Evolutionary conservation across 2,113 vertebrate species (phyloP).

Genomic region (Erythrocebus patas): DNA sequence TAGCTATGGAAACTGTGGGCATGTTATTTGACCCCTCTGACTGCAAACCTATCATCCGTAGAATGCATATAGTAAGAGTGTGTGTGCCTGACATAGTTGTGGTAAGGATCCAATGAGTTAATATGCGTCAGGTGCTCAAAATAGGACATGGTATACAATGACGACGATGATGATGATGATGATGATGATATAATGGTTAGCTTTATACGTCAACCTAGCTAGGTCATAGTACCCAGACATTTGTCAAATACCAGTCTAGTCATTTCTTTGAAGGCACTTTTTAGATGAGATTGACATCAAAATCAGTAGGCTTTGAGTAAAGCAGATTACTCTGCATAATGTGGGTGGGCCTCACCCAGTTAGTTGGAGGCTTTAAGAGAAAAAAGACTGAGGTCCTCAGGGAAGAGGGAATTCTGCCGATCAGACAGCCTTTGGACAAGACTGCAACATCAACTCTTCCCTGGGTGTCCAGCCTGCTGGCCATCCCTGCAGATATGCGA

Average conservation of each 20-base stretch:
- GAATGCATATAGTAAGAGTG: neutral
- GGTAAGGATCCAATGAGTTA: neutral
- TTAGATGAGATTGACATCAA: neutral
- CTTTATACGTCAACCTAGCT: neutral
- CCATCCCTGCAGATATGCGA: neutral
- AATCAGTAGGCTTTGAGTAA: neutral
- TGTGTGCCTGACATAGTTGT: neutral
- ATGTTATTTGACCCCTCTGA: neutral
- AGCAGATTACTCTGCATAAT: neutral
- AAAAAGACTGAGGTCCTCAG: neutral
- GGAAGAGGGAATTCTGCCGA: neutral
- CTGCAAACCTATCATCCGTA: neutral
- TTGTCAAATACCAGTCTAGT: neutral
- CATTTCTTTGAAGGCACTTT: neutral
- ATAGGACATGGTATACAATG: neutral
- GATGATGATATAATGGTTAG: rapidly evolving
- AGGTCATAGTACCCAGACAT: neutral
- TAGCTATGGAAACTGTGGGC: neutral
- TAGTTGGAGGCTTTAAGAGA: neutral
- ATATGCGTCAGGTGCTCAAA: neutral
- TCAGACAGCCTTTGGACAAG: neutral
- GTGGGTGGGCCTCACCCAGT: neutral
- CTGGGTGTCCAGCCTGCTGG: neutral
- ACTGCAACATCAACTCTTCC: neutral
- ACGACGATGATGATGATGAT: too few species aligned